These are phyloP conservation scores for Clarias batrachus DNA, from an alignment of 2,113 vertebrate genomes.

Conservation along the genomic window DNA sequence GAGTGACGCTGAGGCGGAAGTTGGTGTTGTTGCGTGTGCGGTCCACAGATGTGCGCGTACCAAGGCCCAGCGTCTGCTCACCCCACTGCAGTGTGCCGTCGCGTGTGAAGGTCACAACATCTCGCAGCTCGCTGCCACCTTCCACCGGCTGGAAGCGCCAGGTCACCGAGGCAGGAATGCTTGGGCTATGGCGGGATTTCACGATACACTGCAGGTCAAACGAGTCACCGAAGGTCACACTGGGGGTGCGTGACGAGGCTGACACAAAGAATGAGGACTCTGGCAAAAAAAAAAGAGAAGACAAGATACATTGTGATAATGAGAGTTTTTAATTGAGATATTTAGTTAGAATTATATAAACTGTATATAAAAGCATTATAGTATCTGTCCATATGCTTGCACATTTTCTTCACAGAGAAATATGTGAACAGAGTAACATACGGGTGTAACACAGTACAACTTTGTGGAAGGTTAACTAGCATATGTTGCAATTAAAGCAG, in stretches of 20 bases:
- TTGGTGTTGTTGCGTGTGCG: conserved; percentile 89
- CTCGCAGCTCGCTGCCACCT: conserved; percentile 78
- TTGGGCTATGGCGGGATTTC: conserved; percentile 86
- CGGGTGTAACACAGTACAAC: background rate
- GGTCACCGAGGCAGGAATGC: conserved; percentile 86
- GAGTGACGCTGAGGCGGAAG: conserved; percentile 87
- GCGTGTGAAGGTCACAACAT: conserved; percentile 90
- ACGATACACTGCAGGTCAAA: conserved; percentile 96
- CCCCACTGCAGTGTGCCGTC: conserved; percentile 94
- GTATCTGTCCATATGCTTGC: background rate
- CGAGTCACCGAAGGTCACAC: conserved; percentile 87
- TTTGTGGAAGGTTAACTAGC: background rate
- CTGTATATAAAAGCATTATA: background rate
- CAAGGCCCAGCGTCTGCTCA: conserved; percentile 76
- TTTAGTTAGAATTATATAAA: background rate
- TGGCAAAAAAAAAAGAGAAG: conserved; percentile 60
- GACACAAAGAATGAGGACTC: conserved; percentile 90
- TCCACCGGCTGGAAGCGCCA: conserved; percentile 90
- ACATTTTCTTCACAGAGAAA: background rate
- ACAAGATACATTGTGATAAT: background rate
- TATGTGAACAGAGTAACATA: background rate
- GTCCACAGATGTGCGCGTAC: conserved; percentile 88
- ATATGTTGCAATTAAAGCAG: background rate
- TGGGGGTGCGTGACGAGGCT: conserved; percentile 90
- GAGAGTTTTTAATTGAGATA: background rate